Base-by-base conservation (phyloP, 2,113 vertebrate species). In the Rhea pennata region DNA sequence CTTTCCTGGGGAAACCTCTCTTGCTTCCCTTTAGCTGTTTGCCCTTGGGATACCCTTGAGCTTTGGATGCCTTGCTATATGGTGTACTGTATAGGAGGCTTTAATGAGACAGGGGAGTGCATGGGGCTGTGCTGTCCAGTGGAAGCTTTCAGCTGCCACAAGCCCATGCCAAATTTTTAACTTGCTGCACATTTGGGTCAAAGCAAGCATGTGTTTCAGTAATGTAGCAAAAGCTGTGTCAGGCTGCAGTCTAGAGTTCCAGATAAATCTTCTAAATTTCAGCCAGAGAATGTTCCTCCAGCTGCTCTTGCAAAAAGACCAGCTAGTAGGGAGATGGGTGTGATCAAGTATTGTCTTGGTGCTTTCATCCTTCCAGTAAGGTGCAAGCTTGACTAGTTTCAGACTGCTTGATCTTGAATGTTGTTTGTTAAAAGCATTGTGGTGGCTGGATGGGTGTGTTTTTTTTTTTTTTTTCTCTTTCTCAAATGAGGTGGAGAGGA, bases 41-140 rank as follows among this genome's bases (percentile, higher is more conserved):
- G 33, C 33, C 2, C 7, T 36, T 50, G 42, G 71, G 20, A 26
- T 22, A 39, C 33, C 2, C 7, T 36, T 50, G 42, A 76, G 20
- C 31, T 22, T 58, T 56, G 50, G 50, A 65, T 20, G 11, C 29
- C 40, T 10, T 42, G 40, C 0, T 6, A 23, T 23, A 40, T 21
- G 22, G 10, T 44, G 16, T 12, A 11, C 36, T 10, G 11, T 6
- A 12, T 9, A 9, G 36, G 40, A 12, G 42, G n/a, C n/a, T 58
- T 51, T 36, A 17, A 36, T 19, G 13, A 4, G 26, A 27, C 10
- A 20, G 29, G 13, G 0, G 10, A 65, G 62, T 5, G 9, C 2
- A 1, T 3, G 26, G 21, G 26, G 42, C 31, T 29, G 36, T 0
- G 0, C 15, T 44, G 9, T 14, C 36, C 17, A 14, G 10, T 3